Evolutionary conservation across 2,888 invertebrate genomes (phyloP).

Genomic region (Sesia bembeciformis): DNA sequence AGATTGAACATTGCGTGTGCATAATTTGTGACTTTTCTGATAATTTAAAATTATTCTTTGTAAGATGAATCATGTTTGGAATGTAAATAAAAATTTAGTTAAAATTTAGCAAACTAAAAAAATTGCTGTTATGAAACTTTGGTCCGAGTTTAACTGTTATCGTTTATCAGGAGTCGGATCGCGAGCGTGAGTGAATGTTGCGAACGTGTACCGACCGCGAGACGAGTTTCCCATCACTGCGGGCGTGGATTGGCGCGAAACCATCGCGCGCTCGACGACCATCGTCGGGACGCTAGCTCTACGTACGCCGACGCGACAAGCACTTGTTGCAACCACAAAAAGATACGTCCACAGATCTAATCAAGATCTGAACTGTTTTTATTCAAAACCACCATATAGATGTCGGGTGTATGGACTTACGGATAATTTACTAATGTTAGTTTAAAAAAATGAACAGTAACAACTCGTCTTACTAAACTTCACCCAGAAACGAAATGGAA

Average conservation of each 20-base stretch:
- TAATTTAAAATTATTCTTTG: no score
- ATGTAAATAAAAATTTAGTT: background rate
- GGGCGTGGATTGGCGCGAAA: conserved; percentile 56
- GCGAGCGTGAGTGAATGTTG: conserved; percentile 20
- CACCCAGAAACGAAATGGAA: no score
- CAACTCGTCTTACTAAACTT: no score
- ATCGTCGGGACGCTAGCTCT: conserved; percentile 30
- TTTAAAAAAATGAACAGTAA: no score
- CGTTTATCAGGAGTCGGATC: conserved; percentile 21
- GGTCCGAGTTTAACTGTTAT: conserved; percentile 10
- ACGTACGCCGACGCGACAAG: conserved; percentile 33
- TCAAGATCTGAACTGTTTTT: no score
- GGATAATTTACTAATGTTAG: no score
- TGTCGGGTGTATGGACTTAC: no score
- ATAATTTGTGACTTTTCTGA: no score
- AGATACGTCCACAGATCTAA: no score
- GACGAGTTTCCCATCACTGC: conserved; percentile 57
- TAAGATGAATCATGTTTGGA: no score
- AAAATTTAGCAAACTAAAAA: background rate
- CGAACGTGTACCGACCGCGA: conserved; percentile 50
- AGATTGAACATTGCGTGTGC: no score
- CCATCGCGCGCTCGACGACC: conserved; percentile 15
- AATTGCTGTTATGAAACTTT: conserved; percentile 2
- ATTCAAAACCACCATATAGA: no score
- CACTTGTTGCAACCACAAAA: conserved; percentile 77